Conservation (phyloP, 2,888 invertebrate species). For the Apoderus coryli region DNA sequence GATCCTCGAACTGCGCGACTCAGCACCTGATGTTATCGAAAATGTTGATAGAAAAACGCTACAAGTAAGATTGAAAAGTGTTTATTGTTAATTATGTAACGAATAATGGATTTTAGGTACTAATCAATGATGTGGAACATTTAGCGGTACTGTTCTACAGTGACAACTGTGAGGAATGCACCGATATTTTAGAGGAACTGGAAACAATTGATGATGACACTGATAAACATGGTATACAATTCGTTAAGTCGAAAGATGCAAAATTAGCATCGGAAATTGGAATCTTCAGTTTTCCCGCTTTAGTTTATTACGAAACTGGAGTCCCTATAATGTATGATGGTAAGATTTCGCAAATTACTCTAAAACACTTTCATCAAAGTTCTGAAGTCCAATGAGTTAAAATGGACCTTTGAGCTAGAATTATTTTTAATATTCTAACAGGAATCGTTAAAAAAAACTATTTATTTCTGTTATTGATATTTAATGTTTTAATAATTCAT, state of each 20-base stretch:
- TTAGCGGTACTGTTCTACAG: slow-evolving; percentile 80
- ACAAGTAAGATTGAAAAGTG: slow-evolving; percentile 35
- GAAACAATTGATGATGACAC: slow-evolving; percentile 89
- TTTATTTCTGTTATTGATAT: too few species aligned
- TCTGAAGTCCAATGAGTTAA: too few species aligned
- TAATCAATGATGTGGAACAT: slow-evolving; percentile 82
- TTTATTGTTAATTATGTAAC: slow-evolving; percentile 4
- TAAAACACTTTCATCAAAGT: too few species aligned
- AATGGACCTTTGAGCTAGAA: too few species aligned
- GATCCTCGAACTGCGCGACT: slow-evolving; percentile 73
- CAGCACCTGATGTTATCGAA: slow-evolving; percentile 80
- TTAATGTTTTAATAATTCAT: slow-evolving; percentile 21
- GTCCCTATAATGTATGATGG: slow-evolving; percentile 92
- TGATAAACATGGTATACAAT: slow-evolving; percentile 83
- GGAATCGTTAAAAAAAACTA: too few species aligned
- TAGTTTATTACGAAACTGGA: slow-evolving; percentile 87
- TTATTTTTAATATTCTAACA: too few species aligned
- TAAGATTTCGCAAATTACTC: too few species aligned
- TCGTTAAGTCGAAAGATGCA: slow-evolving; percentile 83
- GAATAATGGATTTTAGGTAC: slow-evolving; percentile 41
- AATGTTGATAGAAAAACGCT: slow-evolving; percentile 81
- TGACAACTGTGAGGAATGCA: slow-evolving; percentile 74
- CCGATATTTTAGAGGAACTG: slow-evolving; percentile 70
- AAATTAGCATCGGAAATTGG: slow-evolving; percentile 83
- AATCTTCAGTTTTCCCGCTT: slow-evolving; percentile 80